Conservation (phyloP, 2,797 vertebrate genomes). For the Siniperca obscura region DNA sequence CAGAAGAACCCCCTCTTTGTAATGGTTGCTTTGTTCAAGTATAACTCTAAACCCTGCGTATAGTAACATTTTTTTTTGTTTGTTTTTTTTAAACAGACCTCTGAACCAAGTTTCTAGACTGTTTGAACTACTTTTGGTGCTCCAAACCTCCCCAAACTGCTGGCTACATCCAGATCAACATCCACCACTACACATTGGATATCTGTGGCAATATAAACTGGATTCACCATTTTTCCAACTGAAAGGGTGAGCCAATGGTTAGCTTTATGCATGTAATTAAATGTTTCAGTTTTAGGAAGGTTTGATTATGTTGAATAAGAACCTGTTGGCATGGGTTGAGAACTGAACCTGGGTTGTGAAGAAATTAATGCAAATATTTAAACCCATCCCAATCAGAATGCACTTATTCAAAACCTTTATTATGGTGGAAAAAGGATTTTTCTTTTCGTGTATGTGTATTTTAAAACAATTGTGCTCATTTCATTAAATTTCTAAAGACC, state of each 20-base stretch:
- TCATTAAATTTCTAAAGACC: not conserved
- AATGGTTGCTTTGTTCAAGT: not conserved
- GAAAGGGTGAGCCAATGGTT: not conserved
- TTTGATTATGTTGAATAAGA: not conserved
- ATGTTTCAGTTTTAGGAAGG: not conserved
- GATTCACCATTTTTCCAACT: not conserved
- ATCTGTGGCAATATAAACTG: not conserved
- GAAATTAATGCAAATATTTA: not conserved
- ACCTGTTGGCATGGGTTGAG: not conserved
- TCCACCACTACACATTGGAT: not conserved
- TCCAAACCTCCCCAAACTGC: not conserved
- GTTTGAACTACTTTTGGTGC: not conserved
- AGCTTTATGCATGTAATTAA: not conserved
- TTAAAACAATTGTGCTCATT: not conserved
- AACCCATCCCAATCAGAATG: not conserved
- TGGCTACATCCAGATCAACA: not conserved
- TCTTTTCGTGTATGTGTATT: not conserved
- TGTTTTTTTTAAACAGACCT: not conserved
- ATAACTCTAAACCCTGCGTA: not conserved
- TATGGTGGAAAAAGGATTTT: not conserved
- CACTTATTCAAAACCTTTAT: not conserved
- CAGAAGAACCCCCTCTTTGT: not conserved
- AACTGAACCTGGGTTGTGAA: not conserved
- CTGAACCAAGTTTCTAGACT: not conserved
- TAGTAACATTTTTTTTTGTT: not conserved